A percentile compares a stretch with the other conserved stretches of the same genome.
These are phyloP conservation scores for Heterochromis multidens DNA, from an alignment of 2,113 vertebrate species.

Conservation along the genomic window DNA sequence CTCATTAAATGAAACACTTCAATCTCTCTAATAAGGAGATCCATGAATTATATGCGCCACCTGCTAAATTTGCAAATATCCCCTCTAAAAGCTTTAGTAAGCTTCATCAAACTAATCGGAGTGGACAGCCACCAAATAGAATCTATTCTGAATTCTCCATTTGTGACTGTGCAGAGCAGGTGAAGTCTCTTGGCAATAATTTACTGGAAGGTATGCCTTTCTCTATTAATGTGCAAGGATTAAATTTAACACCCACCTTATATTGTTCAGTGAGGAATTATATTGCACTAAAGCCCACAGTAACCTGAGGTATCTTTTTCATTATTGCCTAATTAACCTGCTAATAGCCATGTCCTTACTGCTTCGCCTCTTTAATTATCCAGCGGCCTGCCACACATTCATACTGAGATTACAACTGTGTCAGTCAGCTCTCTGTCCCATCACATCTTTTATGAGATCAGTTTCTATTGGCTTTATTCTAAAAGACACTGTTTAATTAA, in stretches of 20 bases:
- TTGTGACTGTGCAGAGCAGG: conserved; percentile 68
- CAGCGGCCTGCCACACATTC: conserved; percentile 27
- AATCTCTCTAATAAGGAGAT: conserved; percentile 62
- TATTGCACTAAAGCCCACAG: conserved; percentile 74
- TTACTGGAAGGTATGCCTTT: conserved; percentile 72
- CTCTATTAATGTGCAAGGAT: conserved; percentile 80
- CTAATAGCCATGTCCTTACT: conserved; percentile 79
- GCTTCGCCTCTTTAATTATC: conserved; percentile 73
- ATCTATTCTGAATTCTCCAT: conserved; percentile 67
- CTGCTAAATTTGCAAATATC: conserved; percentile 67
- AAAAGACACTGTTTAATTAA: conserved; percentile 55
- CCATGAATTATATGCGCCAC: conserved; percentile 57
- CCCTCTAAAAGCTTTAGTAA: conserved; percentile 63
- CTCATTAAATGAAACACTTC: conserved; percentile 69
- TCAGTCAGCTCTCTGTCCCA: conserved; percentile 49
- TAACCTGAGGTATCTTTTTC: conserved; percentile 78
- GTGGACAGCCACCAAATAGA: conserved; percentile 64
- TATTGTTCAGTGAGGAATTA: conserved; percentile 72
- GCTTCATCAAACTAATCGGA: conserved; percentile 68
- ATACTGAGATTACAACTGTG: conserved; percentile 54
- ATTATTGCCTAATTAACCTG: conserved; percentile 88
- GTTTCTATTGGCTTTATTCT: conserved; percentile 49
- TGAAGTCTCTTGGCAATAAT: conserved; percentile 80
- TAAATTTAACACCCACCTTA: conserved; percentile 80
- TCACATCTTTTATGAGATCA: conserved; percentile 50